Percentiles rank a stretch among this genome's conserved stretches.
phyloP scores from a whole-genome alignment of 2,113 vertebrate genomes.

The Gracilinanus agilis region DNA sequence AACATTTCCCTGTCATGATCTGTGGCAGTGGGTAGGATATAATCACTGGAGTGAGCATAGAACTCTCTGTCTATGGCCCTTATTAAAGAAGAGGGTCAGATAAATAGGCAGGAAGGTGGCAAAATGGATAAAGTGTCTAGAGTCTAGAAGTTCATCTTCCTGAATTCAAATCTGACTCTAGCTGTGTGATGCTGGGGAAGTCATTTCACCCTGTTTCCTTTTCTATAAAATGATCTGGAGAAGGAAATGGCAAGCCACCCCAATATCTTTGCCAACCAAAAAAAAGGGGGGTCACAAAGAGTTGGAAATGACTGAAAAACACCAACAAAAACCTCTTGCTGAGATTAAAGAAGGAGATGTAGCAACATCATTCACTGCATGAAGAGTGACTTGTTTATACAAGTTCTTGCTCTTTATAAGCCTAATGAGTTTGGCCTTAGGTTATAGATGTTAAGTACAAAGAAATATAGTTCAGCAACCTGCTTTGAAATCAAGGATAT shows the following conservation, averaged over 20 bases:
- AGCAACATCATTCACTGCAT: conserved; percentile 1
- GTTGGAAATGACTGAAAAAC: no score
- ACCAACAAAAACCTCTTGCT: not conserved
- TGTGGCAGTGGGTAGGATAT: not conserved
- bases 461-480: not conserved
- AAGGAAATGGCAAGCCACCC: no score
- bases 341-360: not conserved
- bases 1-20: not conserved
- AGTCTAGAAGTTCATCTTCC: no score
- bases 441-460: not conserved
- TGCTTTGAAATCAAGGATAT: not conserved
- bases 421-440: not conserved
- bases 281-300: no score
- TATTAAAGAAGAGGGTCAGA: not conserved
- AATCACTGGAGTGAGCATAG: not conserved
- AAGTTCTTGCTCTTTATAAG: not conserved
- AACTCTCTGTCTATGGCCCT: not conserved
- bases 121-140: no score
- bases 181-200: no score
- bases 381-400: not conserved
- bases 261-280: no score
- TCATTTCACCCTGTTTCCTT: no score
- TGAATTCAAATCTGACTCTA: no score
- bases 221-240: no score
- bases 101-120: not conserved